Evolutionary conservation across 2,888 invertebrate species (phyloP), one percentile per base, ranked within the genome.

Genomic region (Melinopterus prodromus): DNA sequence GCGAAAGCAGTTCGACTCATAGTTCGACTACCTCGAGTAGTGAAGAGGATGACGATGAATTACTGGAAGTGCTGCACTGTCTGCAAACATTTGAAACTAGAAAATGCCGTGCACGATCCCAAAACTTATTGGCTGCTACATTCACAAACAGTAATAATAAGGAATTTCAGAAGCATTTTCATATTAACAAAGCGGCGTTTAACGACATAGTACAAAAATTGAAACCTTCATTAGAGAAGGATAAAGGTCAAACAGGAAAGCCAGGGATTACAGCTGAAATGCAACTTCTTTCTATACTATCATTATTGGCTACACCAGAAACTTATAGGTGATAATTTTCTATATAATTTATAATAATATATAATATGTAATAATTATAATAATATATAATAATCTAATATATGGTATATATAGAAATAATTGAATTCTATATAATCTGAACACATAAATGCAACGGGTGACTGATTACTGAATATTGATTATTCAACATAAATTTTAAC

Each of bases 281-380:
- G 53, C 53, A 53, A 53, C 53, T 53, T 53, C 53, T 53, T 53
- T 53, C 53, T 12, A 53, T 53, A 9, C 53, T 53, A 4, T 53
- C 53, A 53, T 53, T 53, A 53, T 53, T 53, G 53, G 53, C 53
- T 53, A 53, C 53, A 53, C 53, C 53, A 53, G 53, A 53, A 53
- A 53, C 53, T 9, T 53, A 53, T 12, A 53, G 53, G 53, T 53
- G 5, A 53, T 12, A 26, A 53, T 53, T 1, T 12, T 53, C 53
- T 53, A 53, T 26, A 26, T 26, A n/a, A n/a, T n/a, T n/a, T n/a
- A n/a, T n/a, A n/a, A n/a, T n/a, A n/a, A n/a, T n/a, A n/a, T n/a
- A n/a, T n/a, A n/a, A n/a, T n/a, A n/a, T n/a, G n/a, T n/a, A n/a
- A n/a, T n/a, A n/a, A n/a, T n/a, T n/a, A n/a, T n/a, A n/a, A n/a